Evolutionary conservation across 1,140 invertebrate species (phyloP).

Genomic region (Argopecten irradians): DNA sequence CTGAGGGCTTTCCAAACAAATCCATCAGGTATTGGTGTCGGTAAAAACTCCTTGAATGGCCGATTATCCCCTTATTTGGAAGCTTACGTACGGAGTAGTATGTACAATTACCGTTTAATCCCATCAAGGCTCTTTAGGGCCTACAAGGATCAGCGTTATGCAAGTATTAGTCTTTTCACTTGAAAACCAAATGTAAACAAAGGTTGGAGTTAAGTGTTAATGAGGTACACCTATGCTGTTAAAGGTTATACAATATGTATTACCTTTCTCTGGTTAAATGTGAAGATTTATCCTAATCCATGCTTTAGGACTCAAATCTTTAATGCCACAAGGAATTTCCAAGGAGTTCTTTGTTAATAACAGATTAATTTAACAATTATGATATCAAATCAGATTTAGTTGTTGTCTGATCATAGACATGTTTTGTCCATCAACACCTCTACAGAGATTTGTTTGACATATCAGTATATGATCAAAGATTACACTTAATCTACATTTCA

Average conservation of each 20-base stretch:
- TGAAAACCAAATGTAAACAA: not conserved
- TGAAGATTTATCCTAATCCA: not conserved
- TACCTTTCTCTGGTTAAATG: not conserved
- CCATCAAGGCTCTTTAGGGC: not conserved
- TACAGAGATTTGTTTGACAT: too few relatives aligned
- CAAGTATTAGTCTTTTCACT: not conserved
- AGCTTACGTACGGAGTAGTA: not conserved
- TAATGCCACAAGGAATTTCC: not conserved
- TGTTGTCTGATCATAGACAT: too few relatives aligned
- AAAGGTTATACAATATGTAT: not conserved
- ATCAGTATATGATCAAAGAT: too few relatives aligned
- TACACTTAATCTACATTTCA: too few relatives aligned
- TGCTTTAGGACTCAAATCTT: not conserved
- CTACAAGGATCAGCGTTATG: not conserved
- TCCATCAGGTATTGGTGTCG: not conserved
- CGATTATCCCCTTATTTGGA: not conserved
- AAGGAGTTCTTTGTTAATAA: too few relatives aligned
- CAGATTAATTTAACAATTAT: too few relatives aligned
- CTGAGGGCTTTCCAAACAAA: not conserved
- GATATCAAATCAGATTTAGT: too few relatives aligned
- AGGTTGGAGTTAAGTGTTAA: not conserved
- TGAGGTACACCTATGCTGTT: not conserved
- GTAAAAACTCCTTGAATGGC: not conserved
- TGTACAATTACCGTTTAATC: not conserved
- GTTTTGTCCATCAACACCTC: too few relatives aligned